A percentile compares a stretch with the other conserved stretches of the same genome.
Evolutionary conservation across 2,888 invertebrate species (phyloP).

Genomic region (Cantharis rustica): DNA sequence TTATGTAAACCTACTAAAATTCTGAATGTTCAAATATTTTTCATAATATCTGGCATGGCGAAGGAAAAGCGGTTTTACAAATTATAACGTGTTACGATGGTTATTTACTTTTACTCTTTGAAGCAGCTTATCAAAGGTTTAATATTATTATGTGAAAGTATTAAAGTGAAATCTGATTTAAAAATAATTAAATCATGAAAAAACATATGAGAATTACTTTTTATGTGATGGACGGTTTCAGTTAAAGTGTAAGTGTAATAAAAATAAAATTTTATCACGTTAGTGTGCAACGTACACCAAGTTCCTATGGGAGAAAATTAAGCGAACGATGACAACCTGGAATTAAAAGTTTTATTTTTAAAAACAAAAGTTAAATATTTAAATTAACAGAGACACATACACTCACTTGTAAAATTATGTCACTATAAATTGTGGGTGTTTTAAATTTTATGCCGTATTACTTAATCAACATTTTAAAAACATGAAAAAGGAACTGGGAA

Average conservation of each 20-base stretch:
- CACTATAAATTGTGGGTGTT: neutral
- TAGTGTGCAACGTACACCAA: neutral
- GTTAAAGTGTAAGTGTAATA: neutral
- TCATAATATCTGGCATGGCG: neutral
- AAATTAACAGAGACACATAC: neutral
- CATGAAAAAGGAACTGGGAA: neutral
- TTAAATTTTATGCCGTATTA: neutral
- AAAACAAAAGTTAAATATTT: neutral
- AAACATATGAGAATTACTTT: neutral
- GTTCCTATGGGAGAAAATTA: neutral
- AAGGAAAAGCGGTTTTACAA: neutral
- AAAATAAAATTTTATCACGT: neutral
- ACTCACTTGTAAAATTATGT: neutral
- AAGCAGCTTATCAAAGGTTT: neutral
- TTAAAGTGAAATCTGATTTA: neutral
- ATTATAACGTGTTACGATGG: neutral
- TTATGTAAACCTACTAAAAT: no score
- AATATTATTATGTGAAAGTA: neutral
- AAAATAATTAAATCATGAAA: constrained; percentile 16
- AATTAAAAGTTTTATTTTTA: neutral
- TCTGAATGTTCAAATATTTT: neutral
- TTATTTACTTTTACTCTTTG: neutral
- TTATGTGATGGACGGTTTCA: neutral
- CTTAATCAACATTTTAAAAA: neutral
- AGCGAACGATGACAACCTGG: neutral